Evolutionary conservation across 2,888 invertebrate species (phyloP).

Genomic region (Auanema freiburgensis): DNA sequence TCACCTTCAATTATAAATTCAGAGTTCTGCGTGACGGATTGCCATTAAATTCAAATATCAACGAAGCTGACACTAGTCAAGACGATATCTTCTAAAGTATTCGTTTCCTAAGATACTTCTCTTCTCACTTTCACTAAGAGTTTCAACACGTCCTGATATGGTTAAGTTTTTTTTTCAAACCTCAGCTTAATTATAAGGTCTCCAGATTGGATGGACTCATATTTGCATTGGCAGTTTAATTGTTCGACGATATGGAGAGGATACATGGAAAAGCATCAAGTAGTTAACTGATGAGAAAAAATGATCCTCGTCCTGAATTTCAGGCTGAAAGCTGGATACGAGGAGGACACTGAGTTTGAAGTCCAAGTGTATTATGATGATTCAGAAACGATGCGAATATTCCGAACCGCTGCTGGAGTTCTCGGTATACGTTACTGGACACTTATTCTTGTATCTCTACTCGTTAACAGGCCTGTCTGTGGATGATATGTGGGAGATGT

Average conservation of each 20-base stretch:
- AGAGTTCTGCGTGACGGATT: no score
- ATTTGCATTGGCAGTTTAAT: conserved; percentile 45
- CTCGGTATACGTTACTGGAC: conserved; percentile 27
- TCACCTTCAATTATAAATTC: no score
- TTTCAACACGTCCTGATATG: no score
- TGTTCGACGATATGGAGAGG: conserved; percentile 44
- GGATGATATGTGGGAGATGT: conserved; percentile 57
- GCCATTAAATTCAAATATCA: no score
- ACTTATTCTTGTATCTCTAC: background rate
- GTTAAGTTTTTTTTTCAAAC: no score
- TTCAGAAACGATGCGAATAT: conserved; percentile 55
- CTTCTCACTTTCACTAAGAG: no score
- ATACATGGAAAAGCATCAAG: conserved; percentile 49
- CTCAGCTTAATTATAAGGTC: no score
- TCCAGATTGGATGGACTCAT: conserved; percentile 59
- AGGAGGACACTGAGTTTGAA: conserved; percentile 46
- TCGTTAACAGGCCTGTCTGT: conserved; percentile 40
- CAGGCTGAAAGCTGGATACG: conserved; percentile 49
- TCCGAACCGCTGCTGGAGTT: conserved; percentile 47
- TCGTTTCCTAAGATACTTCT: no score
- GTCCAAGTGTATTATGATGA: conserved; percentile 52
- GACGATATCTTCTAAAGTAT: no score
- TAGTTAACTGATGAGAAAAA: conserved; percentile 17
- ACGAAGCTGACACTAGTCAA: no score
- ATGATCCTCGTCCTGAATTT: conserved; percentile 5